Conservation (phyloP, 1,140 invertebrate species). For the Triops cancriformis region DNA sequence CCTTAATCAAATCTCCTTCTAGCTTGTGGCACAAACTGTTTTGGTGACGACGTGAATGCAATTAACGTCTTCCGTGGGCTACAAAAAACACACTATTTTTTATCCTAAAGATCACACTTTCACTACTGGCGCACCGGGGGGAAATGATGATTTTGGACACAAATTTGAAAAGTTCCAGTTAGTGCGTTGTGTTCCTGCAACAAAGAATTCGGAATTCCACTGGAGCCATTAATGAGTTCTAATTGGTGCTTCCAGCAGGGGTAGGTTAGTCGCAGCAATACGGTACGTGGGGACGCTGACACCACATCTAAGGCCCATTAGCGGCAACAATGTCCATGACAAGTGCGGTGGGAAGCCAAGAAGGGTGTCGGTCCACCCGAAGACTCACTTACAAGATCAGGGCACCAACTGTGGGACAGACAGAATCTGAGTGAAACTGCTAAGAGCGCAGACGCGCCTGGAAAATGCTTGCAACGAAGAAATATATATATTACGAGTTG, state of each 20-base stretch:
- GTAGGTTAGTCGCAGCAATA: neutral
- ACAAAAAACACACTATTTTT: neutral
- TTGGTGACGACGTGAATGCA: neutral
- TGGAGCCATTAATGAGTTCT: neutral
- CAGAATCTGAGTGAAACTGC: neutral
- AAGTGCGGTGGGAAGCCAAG: neutral
- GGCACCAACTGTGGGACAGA: neutral
- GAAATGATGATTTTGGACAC: neutral
- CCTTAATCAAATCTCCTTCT: neutral
- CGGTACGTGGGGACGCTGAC: neutral
- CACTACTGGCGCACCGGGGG: neutral
- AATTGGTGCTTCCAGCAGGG: neutral
- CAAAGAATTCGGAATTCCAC: neutral
- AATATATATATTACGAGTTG: neutral
- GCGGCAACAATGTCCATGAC: neutral
- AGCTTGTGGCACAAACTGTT: neutral
- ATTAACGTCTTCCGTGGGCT: too few species aligned
- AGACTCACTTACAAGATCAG: neutral
- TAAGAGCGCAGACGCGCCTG: neutral
- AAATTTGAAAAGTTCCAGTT: too few species aligned
- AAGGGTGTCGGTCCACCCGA: neutral
- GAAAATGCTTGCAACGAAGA: neutral
- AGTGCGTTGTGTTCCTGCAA: neutral
- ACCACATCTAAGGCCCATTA: slow-evolving; percentile 5
- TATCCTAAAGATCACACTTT: neutral